phyloP scores from a whole-genome alignment of 2,888 invertebrate genomes.

The Rhagium mordax region DNA sequence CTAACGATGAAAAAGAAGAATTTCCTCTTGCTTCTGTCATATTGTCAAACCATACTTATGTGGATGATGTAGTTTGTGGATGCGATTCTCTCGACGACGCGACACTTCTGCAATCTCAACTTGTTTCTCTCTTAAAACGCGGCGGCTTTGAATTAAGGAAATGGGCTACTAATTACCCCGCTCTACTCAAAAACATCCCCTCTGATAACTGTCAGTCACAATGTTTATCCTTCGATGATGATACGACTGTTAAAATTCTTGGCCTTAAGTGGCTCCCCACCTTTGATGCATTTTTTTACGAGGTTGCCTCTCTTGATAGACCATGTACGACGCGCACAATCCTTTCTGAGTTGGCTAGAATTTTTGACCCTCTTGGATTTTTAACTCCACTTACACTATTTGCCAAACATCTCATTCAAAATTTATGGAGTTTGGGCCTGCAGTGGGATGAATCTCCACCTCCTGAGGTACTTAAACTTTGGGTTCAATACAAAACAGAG shows the following conservation, averaged over 20 bases:
- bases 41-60: not conserved
- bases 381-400: not conserved
- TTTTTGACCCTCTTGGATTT: conserved; percentile 18
- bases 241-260: conserved; percentile 9
- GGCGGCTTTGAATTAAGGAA: not conserved
- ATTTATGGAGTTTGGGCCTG: conserved; percentile 20
- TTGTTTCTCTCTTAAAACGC: not conserved
- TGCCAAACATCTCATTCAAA: conserved; percentile 11
- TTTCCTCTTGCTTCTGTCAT: not conserved
- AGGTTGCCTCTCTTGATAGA: not conserved
- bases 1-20: not conserved
- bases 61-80: not conserved
- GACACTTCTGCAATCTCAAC: not conserved
- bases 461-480: not conserved
- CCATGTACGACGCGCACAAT: conserved; percentile 8
- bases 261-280: conserved; percentile 13
- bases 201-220: not conserved
- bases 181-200: too few species aligned
- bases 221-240: not conserved
- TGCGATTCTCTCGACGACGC: not conserved
- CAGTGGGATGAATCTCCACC: conserved; percentile 7
- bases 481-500: not conserved
- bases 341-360: conserved; percentile 15
- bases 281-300: not conserved
- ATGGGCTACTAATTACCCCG: too few species aligned